phyloP scores from a whole-genome alignment of 2,888 invertebrate genomes.

The Ormyrus pomaceus region DNA sequence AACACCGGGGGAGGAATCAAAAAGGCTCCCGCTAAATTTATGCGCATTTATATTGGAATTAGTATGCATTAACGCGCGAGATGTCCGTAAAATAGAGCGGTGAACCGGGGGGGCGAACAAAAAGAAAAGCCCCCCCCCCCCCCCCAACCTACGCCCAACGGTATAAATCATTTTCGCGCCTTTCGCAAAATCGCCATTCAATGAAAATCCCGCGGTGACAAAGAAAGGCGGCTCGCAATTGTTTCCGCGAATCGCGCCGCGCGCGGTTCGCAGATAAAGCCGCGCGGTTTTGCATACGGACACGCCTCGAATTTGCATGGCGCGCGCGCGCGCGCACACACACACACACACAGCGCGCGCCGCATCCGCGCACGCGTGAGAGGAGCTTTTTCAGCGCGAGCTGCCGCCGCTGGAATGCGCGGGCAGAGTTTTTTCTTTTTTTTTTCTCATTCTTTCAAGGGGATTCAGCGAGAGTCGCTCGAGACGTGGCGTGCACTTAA shows the following conservation, averaged over 20 bases:
- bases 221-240: not conserved
- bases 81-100: conserved; percentile 26
- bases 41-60: conserved; percentile 54
- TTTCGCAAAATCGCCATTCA: conserved; percentile 18
- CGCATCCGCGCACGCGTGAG: not conserved
- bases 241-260: conserved; percentile 24
- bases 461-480: too few species aligned
- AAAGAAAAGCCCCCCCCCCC: not conserved
- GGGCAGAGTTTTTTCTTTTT: too few species aligned
- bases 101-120: not conserved
- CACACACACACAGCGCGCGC: not conserved
- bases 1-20: too few species aligned
- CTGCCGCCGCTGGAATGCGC: too few species aligned
- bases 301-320: conserved; percentile 36
- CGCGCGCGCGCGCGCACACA: not conserved
- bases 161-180: conserved; percentile 34
- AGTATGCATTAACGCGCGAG: conserved; percentile 15
- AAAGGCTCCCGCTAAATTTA: conserved; percentile 24
- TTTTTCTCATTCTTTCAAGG: too few species aligned
- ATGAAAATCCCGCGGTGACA: conserved; percentile 6
- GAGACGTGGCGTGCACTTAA: too few species aligned
- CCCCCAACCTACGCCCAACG: not conserved
- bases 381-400: too few species aligned
- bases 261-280: conserved; percentile 8
- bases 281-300: conserved; percentile 23